phyloP scores from a whole-genome alignment of 37 sponge, comb jelly and placozoan genomes.

The Eunapius fragilis region DNA sequence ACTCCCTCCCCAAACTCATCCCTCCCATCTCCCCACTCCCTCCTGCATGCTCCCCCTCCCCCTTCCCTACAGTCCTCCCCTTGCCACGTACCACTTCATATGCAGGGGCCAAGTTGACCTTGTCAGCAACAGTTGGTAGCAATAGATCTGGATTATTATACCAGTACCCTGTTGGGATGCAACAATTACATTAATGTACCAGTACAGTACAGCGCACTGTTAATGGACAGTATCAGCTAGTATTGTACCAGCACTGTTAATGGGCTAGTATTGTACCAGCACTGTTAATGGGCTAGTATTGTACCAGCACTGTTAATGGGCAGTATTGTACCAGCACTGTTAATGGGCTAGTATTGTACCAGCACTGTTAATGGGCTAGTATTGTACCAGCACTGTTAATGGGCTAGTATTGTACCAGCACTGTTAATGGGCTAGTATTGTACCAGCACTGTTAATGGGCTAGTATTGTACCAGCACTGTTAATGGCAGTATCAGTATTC shows the following conservation, averaged over 20 bases:
- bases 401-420: not conserved
- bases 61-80: not conserved
- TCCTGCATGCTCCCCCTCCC: too few species aligned
- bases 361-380: not conserved
- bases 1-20: too few species aligned
- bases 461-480: not conserved
- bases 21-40: constrained; percentile 17
- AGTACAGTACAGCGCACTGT: not conserved
- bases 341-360: not conserved
- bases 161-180: constrained; percentile 56
- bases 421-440: not conserved
- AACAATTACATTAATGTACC: not conserved
- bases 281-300: not conserved
- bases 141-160: constrained; percentile 59
- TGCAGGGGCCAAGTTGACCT: constrained; percentile 63
- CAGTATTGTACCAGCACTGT: not conserved
- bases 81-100: constrained; percentile 71
- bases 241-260: too few species aligned
- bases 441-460: not conserved
- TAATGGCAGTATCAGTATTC: too few species aligned
- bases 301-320: not conserved
- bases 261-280: not conserved
- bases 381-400: not conserved
- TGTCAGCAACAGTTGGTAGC: constrained; percentile 72
- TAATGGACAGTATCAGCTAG: too few species aligned